These are phyloP conservation scores for Poecile atricapillus DNA, from an alignment of 2,113 vertebrate species.

Conservation along the genomic window DNA sequence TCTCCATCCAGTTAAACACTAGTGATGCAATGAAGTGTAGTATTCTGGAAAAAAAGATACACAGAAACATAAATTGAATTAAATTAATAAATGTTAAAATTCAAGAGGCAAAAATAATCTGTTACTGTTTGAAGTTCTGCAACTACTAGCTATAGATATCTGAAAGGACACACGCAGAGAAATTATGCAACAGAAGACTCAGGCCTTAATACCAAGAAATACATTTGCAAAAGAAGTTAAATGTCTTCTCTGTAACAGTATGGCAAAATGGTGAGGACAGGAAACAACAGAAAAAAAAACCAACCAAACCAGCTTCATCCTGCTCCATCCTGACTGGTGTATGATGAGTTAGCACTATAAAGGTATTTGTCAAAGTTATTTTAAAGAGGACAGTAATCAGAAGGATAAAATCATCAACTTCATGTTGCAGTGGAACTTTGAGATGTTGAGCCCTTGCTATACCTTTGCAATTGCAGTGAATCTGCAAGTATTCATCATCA, in stretches of 20 bases:
- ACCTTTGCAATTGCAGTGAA: neutral
- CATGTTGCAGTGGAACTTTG: neutral
- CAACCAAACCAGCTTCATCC: neutral
- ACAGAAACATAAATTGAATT: neutral
- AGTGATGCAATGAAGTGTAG: neutral
- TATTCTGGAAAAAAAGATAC: neutral
- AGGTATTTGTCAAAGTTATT: neutral
- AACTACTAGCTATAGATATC: neutral
- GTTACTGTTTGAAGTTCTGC: neutral
- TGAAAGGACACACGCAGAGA: neutral
- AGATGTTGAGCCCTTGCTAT: neutral
- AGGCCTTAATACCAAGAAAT: neutral
- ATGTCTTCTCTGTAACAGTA: neutral
- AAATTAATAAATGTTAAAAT: neutral
- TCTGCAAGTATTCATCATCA: neutral
- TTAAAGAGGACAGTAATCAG: neutral
- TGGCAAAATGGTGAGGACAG: neutral
- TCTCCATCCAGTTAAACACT: neutral
- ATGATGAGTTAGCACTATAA: neutral
- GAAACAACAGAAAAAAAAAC: neutral
- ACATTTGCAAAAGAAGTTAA: neutral
- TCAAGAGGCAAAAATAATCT: neutral
- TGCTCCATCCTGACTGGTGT: neutral
- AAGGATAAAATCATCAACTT: neutral
- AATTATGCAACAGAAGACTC: neutral